phyloP scores from a whole-genome alignment of 2,888 invertebrate genomes.

The Luperina nickerlii region DNA sequence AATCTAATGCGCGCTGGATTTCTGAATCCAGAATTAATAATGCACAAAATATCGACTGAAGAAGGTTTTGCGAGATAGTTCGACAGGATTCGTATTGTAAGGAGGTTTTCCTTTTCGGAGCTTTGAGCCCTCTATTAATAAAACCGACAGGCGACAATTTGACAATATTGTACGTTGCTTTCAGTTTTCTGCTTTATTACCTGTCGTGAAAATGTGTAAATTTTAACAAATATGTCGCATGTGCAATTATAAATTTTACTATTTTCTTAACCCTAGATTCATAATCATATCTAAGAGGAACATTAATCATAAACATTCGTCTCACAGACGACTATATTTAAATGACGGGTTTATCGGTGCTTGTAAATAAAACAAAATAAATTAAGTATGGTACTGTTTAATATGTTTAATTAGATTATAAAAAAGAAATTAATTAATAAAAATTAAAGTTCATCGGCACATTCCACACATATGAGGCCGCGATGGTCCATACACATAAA shows the following conservation, averaged over 20 bases:
- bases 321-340: no score
- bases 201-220: neutral
- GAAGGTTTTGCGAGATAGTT: neutral
- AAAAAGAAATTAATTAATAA: no score
- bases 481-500: no score
- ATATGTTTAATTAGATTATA: no score
- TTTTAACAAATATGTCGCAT: neutral
- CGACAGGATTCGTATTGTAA: neutral
- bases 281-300: no score
- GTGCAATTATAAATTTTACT: neutral
- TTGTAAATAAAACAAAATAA: no score
- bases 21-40: neutral
- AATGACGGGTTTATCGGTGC: no score
- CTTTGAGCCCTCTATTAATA: neutral
- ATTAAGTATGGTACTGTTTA: no score
- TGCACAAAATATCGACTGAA: neutral
- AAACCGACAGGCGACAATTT: neutral
- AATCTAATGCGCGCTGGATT: slow-evolving; percentile 9
- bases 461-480: no score
- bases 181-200: neutral
- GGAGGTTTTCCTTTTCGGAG: neutral
- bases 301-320: no score
- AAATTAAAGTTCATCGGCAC: no score
- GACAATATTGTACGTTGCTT: neutral
- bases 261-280: neutral